Evolutionary conservation across 2,888 invertebrate species (phyloP), one percentile per base, ranked within the genome.

Genomic region (Toxonevra muliebris): DNA sequence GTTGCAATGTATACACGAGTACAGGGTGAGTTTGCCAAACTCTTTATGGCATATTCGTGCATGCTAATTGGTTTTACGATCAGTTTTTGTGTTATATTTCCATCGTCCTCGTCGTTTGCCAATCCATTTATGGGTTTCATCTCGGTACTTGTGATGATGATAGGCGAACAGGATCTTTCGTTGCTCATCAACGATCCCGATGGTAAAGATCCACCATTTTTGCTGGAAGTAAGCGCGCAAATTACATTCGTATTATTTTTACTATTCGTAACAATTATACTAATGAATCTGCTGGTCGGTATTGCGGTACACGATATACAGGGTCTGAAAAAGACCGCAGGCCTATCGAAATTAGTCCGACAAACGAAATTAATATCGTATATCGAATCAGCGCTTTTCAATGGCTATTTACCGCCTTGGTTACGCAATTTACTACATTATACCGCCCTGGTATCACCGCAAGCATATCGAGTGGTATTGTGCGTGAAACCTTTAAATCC

Each of bases 1-100:
- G 94, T 95, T 4, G 95, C 95, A 0, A 95, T 95, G 95, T 94
- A 94, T 76, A 94, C 94, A 1, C 91, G 93, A 83, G 94, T 94
- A 1, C 93, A 93, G 80, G 93, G 92, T 58, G 94, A 95, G 86
- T 94, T 95, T 75, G 93, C 93, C 9, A 93, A 94, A 80, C 86
- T 95, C n/a, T 88, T 95, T 61, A 88, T 94, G 86, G 94, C 94
- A 1, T 95, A 94, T 80, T 92, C 93, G 0, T 94, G 94, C 78
- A 89, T 95, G 71, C 84, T 95, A 45, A 92, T 95, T 45, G 95
- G 94, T 0, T 95, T 95, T 78, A 94, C 94, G 0, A 92, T 94
- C 68, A 93, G 93, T 81, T 95, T 95, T 79, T 94, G 94, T 84
- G 94, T 95, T 0, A 92, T 95, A 79, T 95, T 94, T 82, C 94